Base-by-base conservation (phyloP, 2,113 vertebrate genomes). In the Oreochromis aureus region DNA sequence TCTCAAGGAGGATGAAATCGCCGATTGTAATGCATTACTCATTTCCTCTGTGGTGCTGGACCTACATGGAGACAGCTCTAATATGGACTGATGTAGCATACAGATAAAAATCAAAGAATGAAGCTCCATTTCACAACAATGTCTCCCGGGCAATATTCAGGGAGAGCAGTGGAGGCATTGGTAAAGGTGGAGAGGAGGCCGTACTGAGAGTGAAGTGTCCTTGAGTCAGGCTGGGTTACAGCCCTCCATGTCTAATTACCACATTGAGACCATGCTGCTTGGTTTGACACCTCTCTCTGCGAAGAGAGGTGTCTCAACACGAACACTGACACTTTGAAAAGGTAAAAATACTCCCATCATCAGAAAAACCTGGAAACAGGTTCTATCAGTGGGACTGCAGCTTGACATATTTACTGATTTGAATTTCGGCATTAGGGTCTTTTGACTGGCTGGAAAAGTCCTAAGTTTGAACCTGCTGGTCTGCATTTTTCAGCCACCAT, bases 211-310 rank as follows among this genome's bases (percentile, higher is more conserved):
- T 19, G 80, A 84, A 41, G 84, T 90, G 94, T 94, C 95, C 94
- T 96, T 96, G 94, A 94, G 91, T 87, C 56, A 69, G 69, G 6
- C 89, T 39, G 91, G 87, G 91, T 94, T 88, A 76, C 56, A 90
- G 82, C 87, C 71, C 91, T 91, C 89, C 39, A 55, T 81, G 44
- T 81, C 87, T 94, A 94, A 96, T 95, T 94, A 94, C 85, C 89
- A 87, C 91, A 76, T 69, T 73, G 89, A 89, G 55, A 89, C 86
- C 81, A 69, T 41, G 86, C 89, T 80, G 92, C 85, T 91, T 44
- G 36, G 81, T 90, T 80, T 91, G 85, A 89, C 84, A 92, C 83
- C 12, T 90, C 83, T 55, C 30, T 88, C 48, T 80, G 81, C 58
- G 82, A 80, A 90, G 78, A 53, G 82, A 85, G 84, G 82, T 71